Conservation (phyloP, 1,140 invertebrate species). For the Lysiphlebus fabarum region DNA sequence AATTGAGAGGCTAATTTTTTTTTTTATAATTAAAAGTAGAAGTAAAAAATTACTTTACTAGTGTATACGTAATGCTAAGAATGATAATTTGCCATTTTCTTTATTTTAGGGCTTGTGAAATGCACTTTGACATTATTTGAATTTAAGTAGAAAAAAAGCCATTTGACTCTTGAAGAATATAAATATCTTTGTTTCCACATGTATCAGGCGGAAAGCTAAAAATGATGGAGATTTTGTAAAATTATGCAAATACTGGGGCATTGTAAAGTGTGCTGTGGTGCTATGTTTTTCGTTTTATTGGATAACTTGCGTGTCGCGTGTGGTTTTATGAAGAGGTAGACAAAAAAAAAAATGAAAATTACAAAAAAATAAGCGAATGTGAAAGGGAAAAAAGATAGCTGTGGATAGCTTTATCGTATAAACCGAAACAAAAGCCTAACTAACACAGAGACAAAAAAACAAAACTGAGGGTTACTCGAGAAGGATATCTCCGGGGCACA, state of each 20-base stretch:
- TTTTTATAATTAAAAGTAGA: too few relatives aligned
- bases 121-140: too few relatives aligned
- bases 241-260: constrained; percentile 53
- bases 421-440: constrained; percentile 55
- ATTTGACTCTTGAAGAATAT: too few relatives aligned
- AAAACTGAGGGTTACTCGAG: constrained; percentile 29
- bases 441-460: constrained; percentile 51
- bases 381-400: constrained; percentile 14
- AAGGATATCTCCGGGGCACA: constrained; percentile 45
- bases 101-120: too few relatives aligned
- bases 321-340: background rate
- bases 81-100: too few relatives aligned
- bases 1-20: too few relatives aligned
- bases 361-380: background rate
- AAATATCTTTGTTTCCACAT: too few relatives aligned
- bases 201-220: too few relatives aligned
- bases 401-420: constrained; percentile 36
- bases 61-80: too few relatives aligned
- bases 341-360: too few relatives aligned
- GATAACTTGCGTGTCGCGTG: constrained; percentile 30
- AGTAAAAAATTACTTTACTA: too few relatives aligned
- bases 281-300: constrained; percentile 54
- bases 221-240: constrained; percentile 50
- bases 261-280: constrained; percentile 46
- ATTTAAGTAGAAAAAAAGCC: too few relatives aligned